Conservation (phyloP, 2,113 vertebrate genomes). For the Taxidea taxus region DNA sequence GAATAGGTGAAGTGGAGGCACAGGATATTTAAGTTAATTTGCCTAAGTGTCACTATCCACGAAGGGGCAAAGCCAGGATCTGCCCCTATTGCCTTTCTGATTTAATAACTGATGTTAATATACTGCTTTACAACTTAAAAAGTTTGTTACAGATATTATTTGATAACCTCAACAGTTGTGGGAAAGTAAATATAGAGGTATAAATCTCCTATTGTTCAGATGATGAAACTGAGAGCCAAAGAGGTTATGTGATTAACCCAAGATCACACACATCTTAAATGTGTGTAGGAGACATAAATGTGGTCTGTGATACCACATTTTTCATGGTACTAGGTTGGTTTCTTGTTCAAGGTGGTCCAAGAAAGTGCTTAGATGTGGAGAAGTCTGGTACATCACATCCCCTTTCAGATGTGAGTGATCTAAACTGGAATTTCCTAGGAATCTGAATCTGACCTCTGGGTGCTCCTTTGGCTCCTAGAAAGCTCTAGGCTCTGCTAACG, state of each 20-base stretch:
- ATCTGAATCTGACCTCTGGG: neutral
- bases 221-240: neutral
- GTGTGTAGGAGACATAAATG: neutral
- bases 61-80: neutral
- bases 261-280: neutral
- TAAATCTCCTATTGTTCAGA: neutral
- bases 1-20: neutral
- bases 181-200: neutral
- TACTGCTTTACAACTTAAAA: neutral
- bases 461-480: neutral
- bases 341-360: neutral
- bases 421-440: neutral
- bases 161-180: neutral
- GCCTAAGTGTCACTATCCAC: neutral
- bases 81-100: neutral
- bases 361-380: neutral
- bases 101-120: neutral
- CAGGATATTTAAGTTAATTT: neutral
- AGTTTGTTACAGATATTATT: neutral
- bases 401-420: neutral
- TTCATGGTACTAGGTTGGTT: neutral
- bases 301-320: neutral
- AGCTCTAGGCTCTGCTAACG: neutral
- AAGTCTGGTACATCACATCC: neutral
- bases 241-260: neutral